Conservation (phyloP, 1,140 invertebrate species). For the Drosophila erecta region DNA sequence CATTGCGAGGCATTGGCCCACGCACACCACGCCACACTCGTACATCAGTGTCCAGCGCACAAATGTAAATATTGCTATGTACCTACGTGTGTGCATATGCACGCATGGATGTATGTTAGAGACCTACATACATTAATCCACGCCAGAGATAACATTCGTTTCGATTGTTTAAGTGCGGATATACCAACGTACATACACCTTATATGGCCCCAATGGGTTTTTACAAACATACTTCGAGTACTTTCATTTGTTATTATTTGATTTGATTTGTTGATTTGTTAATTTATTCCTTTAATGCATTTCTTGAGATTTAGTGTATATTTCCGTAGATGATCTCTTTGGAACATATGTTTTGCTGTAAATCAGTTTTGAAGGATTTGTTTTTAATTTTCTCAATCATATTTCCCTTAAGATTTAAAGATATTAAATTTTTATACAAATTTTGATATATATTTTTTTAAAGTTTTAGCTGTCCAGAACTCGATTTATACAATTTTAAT, state of each 20-base stretch:
- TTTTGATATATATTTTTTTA: too few relatives aligned
- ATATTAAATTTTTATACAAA: too few relatives aligned
- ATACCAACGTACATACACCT: conserved; percentile 1
- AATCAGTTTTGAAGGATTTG: too few relatives aligned
- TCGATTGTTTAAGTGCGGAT: conserved; percentile 26
- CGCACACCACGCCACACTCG: conserved; percentile 16
- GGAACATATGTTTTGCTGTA: neutral
- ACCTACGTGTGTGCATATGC: conserved; percentile 15
- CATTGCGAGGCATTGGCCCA: conserved; percentile 19
- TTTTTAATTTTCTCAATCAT: too few relatives aligned
- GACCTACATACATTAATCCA: conserved; percentile 44
- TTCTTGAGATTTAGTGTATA: neutral
- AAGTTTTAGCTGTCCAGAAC: too few relatives aligned
- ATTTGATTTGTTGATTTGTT: too few relatives aligned
- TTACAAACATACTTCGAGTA: neutral
- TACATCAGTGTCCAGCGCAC: conserved; percentile 36
- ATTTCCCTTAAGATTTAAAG: too few relatives aligned
- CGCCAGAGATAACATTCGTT: conserved; percentile 32
- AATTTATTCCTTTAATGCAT: neutral
- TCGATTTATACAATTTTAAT: neutral
- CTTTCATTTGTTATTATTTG: neutral
- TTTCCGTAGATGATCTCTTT: neutral
- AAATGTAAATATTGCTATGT: conserved; percentile 44
- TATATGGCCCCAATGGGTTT: neutral
- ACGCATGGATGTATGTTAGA: conserved; percentile 17